Percentiles rank a stretch among this genome's conserved stretches.
Conservation (phyloP, 1,140 invertebrate species). For the Mactra quadrangularis region DNA sequence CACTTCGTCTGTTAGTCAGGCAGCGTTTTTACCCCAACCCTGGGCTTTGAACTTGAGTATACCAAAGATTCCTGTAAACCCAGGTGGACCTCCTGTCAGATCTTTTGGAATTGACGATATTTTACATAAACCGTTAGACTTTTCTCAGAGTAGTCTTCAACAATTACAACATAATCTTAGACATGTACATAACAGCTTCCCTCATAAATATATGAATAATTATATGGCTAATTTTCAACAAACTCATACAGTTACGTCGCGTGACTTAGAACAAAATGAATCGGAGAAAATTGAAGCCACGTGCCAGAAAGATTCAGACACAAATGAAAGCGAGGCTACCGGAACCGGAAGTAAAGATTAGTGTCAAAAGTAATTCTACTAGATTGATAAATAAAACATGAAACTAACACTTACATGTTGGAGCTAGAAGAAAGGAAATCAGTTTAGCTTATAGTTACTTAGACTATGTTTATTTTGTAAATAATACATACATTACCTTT, state of each 20-base stretch:
- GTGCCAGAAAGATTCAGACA: constrained; percentile 49
- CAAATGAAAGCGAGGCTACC: constrained; percentile 13
- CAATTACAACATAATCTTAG: constrained; percentile 53
- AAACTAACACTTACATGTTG: constrained; percentile 37
- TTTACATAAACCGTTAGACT: constrained; percentile 57
- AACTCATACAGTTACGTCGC: constrained; percentile 46
- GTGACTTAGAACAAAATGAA: constrained; percentile 33
- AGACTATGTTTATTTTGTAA: constrained; percentile 43
- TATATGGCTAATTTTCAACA: constrained; percentile 59
- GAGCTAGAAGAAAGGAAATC: constrained; percentile 39
- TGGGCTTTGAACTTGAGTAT: constrained; percentile 57
- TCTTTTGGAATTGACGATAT: constrained; percentile 60
- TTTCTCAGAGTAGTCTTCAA: constrained; percentile 49
- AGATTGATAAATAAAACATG: constrained; percentile 45
- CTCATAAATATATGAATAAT: constrained; percentile 54
- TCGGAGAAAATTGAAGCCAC: constrained; percentile 48
- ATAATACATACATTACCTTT: constrained; percentile 13
- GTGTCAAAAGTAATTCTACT: constrained; percentile 46
- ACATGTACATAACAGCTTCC: constrained; percentile 51
- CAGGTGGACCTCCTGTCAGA: constrained; percentile 5
- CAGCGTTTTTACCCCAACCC: constrained; percentile 42
- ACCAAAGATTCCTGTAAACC: constrained; percentile 28
- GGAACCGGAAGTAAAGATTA: constrained; percentile 59
- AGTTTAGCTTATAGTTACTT: constrained; percentile 26
- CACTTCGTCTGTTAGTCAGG: constrained; percentile 22